Evolutionary conservation across 2,888 invertebrate genomes (phyloP).

Genomic region (Acanthacorydalis orientalis): DNA sequence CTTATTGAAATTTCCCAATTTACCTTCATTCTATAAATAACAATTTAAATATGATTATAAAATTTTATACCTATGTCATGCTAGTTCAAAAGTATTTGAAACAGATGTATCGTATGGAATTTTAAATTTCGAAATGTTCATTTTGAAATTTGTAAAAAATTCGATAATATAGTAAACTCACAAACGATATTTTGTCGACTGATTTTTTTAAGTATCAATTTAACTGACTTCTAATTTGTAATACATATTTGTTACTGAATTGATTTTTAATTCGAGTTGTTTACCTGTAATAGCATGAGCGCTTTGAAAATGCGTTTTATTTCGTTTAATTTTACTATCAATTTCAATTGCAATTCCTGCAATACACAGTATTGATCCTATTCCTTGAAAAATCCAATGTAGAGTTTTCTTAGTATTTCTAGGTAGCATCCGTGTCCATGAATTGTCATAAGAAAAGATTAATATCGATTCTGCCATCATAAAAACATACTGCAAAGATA

Average conservation of each 20-base stretch:
- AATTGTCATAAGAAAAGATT: constrained; percentile 30
- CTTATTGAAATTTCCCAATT: too few species aligned
- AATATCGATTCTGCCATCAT: constrained; percentile 33
- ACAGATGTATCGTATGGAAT: too few species aligned
- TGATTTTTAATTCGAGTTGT: background rate
- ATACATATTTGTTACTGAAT: background rate
- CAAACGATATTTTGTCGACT: too few species aligned
- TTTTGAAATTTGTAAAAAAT: too few species aligned
- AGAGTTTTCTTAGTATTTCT: constrained; percentile 27
- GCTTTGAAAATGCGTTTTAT: constrained; percentile 14
- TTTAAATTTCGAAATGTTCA: too few species aligned
- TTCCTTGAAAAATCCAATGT: constrained; percentile 34
- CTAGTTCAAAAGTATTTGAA: too few species aligned
- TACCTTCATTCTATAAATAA: too few species aligned
- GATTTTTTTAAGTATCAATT: too few species aligned
- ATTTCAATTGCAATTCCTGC: constrained; percentile 32
- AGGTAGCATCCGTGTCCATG: constrained; percentile 19
- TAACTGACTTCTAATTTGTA: too few species aligned
- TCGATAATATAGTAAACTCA: too few species aligned
- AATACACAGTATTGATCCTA: constrained; percentile 31
- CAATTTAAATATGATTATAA: too few species aligned
- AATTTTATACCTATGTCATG: too few species aligned
- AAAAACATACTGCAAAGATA: constrained; percentile 27
- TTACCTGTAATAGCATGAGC: constrained; percentile 17
- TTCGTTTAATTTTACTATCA: constrained; percentile 21